Evolutionary conservation across 2,888 invertebrate species (phyloP).

Genomic region (Nemapogon koenigi): DNA sequence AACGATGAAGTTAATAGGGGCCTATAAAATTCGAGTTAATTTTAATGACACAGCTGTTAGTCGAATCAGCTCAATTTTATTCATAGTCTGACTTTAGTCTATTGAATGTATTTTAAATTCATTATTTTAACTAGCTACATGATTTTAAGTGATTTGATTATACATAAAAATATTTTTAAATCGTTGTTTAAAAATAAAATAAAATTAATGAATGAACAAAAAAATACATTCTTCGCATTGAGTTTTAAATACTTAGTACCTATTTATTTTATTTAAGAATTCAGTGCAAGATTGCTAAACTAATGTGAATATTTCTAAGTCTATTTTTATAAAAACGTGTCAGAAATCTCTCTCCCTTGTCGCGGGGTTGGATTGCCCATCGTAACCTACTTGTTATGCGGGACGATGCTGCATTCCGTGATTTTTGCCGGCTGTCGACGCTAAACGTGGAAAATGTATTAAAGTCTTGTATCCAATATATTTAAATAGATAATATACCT

Average conservation of each 20-base stretch:
- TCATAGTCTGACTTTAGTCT: not conserved
- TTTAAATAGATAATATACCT: too few species aligned
- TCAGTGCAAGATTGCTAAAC: too few species aligned
- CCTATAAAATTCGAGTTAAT: slow-evolving; percentile 7
- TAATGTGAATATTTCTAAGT: too few species aligned
- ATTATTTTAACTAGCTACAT: too few species aligned
- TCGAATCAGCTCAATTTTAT: not conserved
- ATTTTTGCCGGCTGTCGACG: slow-evolving; percentile 56
- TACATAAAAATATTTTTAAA: too few species aligned
- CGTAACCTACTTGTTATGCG: slow-evolving; percentile 50
- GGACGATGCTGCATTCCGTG: slow-evolving; percentile 43
- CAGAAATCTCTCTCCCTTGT: not conserved
- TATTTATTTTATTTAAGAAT: too few species aligned
- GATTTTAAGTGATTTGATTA: too few species aligned
- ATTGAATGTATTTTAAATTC: not conserved
- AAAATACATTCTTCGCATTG: too few species aligned
- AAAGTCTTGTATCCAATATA: too few species aligned
- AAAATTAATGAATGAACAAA: too few species aligned
- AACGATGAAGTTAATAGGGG: slow-evolving; percentile 3
- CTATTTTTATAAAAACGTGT: not conserved
- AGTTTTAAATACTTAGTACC: too few species aligned
- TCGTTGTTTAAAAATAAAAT: too few species aligned
- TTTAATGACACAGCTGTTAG: slow-evolving; percentile 9
- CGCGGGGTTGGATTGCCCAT: slow-evolving; percentile 9
- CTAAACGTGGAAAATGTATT: slow-evolving; percentile 50